A percentile compares a stretch with the other conserved stretches of the same genome.
Evolutionary conservation across 2,113 vertebrate species (phyloP).

Genomic region (Mola mola): DNA sequence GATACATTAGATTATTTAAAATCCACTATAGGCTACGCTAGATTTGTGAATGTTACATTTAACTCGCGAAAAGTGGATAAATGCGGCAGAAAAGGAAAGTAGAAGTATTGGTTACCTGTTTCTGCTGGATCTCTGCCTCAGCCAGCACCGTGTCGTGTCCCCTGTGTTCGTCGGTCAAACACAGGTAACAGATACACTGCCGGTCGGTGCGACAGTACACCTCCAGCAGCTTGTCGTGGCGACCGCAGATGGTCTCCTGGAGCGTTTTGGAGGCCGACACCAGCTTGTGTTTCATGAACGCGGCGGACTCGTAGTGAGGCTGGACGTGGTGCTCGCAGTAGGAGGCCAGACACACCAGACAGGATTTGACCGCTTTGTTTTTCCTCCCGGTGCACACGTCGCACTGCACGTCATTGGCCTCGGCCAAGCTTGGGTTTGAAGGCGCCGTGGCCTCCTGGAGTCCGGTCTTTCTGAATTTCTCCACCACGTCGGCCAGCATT

Average conservation of each 20-base stretch:
- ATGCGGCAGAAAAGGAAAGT: neutral
- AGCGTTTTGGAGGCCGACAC: slow-evolving; percentile 78
- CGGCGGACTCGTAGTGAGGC: slow-evolving; percentile 91
- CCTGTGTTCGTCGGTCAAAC: slow-evolving; percentile 80
- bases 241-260: slow-evolving; percentile 75
- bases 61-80: too few relatives aligned
- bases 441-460: slow-evolving; percentile 29
- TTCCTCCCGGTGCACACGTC: slow-evolving; percentile 92
- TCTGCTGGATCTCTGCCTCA: slow-evolving; percentile 66
- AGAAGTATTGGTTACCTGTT: slow-evolving; percentile 63
- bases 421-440: slow-evolving; percentile 36
- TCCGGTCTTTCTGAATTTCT: slow-evolving; percentile 67
- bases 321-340: slow-evolving; percentile 94
- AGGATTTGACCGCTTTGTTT: slow-evolving; percentile 91
- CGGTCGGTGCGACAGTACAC: slow-evolving; percentile 81
- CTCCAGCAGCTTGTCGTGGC: slow-evolving; percentile 82
- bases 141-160: slow-evolving; percentile 80
- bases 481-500: slow-evolving; percentile 82
- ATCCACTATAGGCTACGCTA: too few relatives aligned
- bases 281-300: slow-evolving; percentile 93
- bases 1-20: too few relatives aligned
- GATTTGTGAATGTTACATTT: too few relatives aligned
- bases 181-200: slow-evolving; percentile 81
- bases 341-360: slow-evolving; percentile 93
- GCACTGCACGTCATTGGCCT: slow-evolving; percentile 79